These are phyloP conservation scores for Calliopsis andreniformis DNA, from an alignment of 1,140 invertebrate species.

Conservation along the genomic window DNA sequence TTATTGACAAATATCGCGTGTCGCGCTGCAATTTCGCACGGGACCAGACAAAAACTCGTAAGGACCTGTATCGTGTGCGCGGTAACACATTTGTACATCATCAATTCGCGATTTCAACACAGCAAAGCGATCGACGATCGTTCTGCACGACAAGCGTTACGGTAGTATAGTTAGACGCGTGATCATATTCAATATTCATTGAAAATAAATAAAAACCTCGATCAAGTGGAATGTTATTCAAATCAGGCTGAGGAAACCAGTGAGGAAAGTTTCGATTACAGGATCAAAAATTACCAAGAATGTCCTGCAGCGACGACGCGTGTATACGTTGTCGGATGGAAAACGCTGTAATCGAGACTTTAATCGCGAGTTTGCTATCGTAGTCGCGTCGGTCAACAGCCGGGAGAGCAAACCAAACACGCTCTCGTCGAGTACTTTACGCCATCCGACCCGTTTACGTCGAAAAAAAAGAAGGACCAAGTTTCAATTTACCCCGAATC, in stretches of 20 bases:
- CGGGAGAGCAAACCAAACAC: conserved; percentile 2
- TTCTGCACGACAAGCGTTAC: not conserved
- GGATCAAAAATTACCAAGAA: too few relatives aligned
- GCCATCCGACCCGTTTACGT: not conserved
- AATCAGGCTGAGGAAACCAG: too few relatives aligned
- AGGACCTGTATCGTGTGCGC: not conserved
- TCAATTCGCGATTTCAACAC: not conserved
- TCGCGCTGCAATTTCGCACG: not conserved
- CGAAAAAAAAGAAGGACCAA: not conserved
- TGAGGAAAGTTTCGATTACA: too few relatives aligned
- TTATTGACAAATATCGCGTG: conserved; percentile 42
- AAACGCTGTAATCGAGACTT: conserved; percentile 3
- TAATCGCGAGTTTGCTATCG: not conserved
- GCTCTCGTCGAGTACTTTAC: not conserved
- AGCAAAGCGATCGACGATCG: not conserved
- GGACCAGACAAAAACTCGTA: conserved; percentile 10
- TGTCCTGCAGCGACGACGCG: too few relatives aligned
- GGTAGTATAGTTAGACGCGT: not conserved
- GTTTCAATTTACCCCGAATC: not conserved
- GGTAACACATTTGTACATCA: not conserved
- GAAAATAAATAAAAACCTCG: too few relatives aligned
- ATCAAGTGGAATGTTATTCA: too few relatives aligned
- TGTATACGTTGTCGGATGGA: not conserved
- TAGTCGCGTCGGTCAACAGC: not conserved
- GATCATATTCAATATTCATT: too few relatives aligned